Conservation (phyloP, 2,113 vertebrate genomes). For the Xiphophorus couchianus region DNA sequence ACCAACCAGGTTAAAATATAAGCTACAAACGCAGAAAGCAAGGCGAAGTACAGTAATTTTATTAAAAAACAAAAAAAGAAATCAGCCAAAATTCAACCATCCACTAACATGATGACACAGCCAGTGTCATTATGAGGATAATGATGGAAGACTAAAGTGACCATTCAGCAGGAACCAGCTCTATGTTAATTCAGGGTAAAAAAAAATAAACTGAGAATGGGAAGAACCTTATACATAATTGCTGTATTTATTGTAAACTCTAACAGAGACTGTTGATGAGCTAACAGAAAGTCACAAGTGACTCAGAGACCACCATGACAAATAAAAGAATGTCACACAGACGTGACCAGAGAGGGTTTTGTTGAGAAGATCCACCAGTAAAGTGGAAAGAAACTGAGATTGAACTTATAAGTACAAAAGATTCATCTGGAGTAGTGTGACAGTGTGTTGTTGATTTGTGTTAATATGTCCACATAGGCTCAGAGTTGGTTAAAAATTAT, state of each 20-base stretch:
- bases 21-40: background rate
- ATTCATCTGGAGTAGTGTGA: background rate
- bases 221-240: background rate
- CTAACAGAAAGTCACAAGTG: background rate
- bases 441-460: background rate
- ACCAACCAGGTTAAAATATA: background rate
- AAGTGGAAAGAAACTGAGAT: background rate
- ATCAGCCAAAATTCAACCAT: background rate
- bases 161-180: background rate
- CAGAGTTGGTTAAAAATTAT: background rate
- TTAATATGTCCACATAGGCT: background rate
- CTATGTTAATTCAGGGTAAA: background rate
- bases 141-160: background rate
- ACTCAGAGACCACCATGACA: background rate
- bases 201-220: background rate
- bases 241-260: background rate
- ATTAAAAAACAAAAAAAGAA: background rate
- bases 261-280: background rate
- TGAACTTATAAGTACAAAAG: background rate
- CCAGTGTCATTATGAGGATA: background rate
- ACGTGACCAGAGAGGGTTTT: background rate
- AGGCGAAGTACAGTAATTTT: background rate
- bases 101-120: background rate
- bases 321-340: background rate
- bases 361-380: background rate